Conservation (phyloP, 1,140 invertebrate species). For the Heliconius melpomene region DNA sequence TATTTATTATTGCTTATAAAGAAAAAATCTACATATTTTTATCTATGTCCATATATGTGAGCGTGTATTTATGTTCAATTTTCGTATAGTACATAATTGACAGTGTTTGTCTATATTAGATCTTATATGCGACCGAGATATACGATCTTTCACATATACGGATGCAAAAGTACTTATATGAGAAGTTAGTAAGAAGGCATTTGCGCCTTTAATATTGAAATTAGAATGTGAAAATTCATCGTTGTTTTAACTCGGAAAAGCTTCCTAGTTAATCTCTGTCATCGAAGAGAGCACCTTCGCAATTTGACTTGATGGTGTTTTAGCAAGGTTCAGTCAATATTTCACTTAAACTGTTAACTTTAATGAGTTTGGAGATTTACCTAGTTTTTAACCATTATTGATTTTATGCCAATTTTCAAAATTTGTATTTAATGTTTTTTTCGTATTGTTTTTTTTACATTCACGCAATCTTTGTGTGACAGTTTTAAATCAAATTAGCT, state of each 20-base stretch:
- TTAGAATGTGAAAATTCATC: slow-evolving; percentile 19
- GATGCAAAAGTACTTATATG: not conserved
- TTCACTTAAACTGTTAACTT: slow-evolving; percentile 19
- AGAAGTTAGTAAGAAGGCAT: not conserved
- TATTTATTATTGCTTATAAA: no score
- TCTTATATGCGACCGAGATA: no score
- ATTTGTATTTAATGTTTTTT: not conserved
- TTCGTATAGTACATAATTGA: no score
- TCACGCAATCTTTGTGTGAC: not conserved
- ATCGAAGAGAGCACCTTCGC: slow-evolving; percentile 12
- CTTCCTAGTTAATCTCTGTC: slow-evolving; percentile 24
- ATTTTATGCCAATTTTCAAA: not conserved
- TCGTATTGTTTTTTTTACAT: not conserved
- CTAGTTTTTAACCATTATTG: not conserved
- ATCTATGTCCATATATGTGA: no score
- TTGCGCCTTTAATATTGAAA: not conserved
- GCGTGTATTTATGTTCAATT: no score
- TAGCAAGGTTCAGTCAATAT: slow-evolving; percentile 13
- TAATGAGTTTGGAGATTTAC: slow-evolving; percentile 12
- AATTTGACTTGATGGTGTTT: slow-evolving; percentile 21
- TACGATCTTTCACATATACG: no score
- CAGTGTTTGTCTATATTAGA: no score
- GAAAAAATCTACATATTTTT: no score
- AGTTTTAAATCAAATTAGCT: no score
- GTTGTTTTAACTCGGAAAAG: slow-evolving; percentile 18